Evolutionary conservation across 2,797 vertebrate species (phyloP).

Genomic region (Pseudopleuronectes americanus): DNA sequence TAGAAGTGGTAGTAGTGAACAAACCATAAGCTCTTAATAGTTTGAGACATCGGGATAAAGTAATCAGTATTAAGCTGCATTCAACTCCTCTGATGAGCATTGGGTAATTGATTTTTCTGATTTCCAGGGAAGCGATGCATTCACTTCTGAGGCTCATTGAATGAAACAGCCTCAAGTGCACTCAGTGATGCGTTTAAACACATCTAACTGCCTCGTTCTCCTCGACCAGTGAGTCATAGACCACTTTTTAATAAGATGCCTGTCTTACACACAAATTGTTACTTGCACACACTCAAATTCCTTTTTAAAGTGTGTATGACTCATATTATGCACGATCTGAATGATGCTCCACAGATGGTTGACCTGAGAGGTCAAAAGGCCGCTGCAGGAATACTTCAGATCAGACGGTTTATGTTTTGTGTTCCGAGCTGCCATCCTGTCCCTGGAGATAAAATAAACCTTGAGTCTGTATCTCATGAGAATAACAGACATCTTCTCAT

Average conservation of each 20-base stretch:
- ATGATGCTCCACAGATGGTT: no score
- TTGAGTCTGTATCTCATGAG: no score
- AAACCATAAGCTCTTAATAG: not conserved
- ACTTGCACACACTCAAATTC: no score
- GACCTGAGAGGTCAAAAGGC: no score
- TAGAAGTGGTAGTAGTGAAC: not conserved
- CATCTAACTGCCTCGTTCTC: not conserved
- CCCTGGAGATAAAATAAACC: no score
- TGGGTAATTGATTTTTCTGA: conserved; percentile 4
- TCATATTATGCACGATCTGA: no score
- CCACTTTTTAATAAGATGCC: not conserved
- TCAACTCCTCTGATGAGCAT: conserved; percentile 11
- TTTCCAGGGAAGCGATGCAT: not conserved
- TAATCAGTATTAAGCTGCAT: not conserved
- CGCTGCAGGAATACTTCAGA: no score
- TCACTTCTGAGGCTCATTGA: conserved; percentile 8
- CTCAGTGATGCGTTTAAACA: conserved; percentile 1
- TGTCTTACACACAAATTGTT: no score
- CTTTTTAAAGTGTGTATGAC: no score
- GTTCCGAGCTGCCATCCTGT: no score
- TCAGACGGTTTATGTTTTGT: no score
- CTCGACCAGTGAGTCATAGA: not conserved
- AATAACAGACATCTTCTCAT: no score
- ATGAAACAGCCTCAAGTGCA: conserved; percentile 20
- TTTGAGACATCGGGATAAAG: not conserved